phyloP scores from a whole-genome alignment of 2,888 invertebrate species.

The Catocala fraxini region DNA sequence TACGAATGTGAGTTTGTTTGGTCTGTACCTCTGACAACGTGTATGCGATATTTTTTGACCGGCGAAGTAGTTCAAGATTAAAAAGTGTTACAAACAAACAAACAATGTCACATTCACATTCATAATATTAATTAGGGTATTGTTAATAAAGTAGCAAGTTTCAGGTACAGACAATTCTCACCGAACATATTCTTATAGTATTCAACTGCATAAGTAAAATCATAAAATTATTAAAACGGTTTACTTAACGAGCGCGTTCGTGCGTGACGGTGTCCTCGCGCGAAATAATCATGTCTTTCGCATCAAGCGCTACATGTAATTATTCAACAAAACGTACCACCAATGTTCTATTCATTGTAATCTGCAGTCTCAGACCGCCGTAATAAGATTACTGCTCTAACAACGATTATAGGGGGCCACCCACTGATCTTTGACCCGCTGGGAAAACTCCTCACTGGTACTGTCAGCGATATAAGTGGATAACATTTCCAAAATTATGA shows the following conservation, averaged over 20 bases:
- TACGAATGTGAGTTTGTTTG: too few species aligned
- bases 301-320: constrained; percentile 4
- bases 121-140: too few species aligned
- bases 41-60: too few species aligned
- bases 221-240: not conserved
- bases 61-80: too few species aligned
- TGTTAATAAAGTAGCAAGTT: too few species aligned
- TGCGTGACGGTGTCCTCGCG: not conserved
- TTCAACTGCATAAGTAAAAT: not conserved
- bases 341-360: constrained; percentile 35
- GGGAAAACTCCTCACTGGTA: constrained; percentile 14
- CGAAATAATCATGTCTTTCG: not conserved
- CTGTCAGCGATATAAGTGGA: not conserved
- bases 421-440: constrained; percentile 26
- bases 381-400: constrained; percentile 47
- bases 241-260: not conserved
- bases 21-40: too few species aligned
- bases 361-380: constrained; percentile 19
- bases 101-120: too few species aligned
- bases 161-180: too few species aligned
- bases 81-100: too few species aligned
- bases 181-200: not conserved
- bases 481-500: too few species aligned
- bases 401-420: constrained; percentile 27
- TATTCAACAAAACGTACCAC: constrained; percentile 5